Evolutionary conservation across 2,888 invertebrate genomes (phyloP).

Genomic region (Tortrix viridana): DNA sequence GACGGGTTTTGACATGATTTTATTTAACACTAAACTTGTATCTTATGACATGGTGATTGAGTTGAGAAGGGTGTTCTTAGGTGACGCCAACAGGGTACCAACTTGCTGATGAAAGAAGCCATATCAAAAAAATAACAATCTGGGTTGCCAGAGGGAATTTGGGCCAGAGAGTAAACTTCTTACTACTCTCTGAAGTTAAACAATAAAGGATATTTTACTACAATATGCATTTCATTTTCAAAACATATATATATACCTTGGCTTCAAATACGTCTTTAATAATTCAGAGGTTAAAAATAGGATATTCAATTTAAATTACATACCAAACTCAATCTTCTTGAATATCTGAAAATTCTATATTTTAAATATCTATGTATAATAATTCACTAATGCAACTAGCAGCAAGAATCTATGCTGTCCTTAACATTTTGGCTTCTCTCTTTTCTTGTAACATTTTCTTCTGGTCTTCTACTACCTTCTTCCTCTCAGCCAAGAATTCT

Average conservation of each 20-base stretch:
- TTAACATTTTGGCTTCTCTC: slow-evolving; percentile 95
- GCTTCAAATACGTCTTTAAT: too few relatives aligned
- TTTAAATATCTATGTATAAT: slow-evolving; percentile 24
- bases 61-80: background rate
- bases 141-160: slow-evolving; percentile 24
- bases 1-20: slow-evolving; percentile 10
- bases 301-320: background rate
- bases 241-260: too few relatives aligned
- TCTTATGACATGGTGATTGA: slow-evolving; percentile 10
- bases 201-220: slow-evolving; percentile 37
- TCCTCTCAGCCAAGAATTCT: slow-evolving; percentile 91
- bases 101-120: slow-evolving; percentile 5
- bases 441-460: slow-evolving; percentile 91
- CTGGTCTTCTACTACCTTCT: slow-evolving; percentile 88
- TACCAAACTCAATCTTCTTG: slow-evolving; percentile 1
- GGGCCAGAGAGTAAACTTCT: background rate
- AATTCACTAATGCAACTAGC: slow-evolving; percentile 33
- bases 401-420: slow-evolving; percentile 84
- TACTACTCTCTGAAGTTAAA: slow-evolving; percentile 28
- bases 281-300: too few relatives aligned
- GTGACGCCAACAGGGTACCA: slow-evolving; percentile 1
- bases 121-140: background rate
- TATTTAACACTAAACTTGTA: slow-evolving; percentile 11
- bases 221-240: slow-evolving; percentile 21
- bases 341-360: slow-evolving; percentile 24